phyloP scores from a whole-genome alignment of 1,140 invertebrate species.

The Zophobas morio region DNA sequence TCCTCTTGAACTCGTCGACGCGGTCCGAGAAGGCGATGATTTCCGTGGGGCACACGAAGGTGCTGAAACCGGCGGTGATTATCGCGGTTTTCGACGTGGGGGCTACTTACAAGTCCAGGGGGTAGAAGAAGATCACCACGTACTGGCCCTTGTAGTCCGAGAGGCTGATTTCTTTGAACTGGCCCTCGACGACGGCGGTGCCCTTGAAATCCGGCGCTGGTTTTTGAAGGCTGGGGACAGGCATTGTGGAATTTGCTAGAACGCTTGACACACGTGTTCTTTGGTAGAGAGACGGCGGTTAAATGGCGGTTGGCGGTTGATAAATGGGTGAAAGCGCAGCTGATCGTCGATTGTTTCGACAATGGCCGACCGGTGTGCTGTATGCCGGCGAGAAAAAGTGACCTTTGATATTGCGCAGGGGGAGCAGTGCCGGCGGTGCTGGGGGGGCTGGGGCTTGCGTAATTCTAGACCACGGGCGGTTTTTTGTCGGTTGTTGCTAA shows the following conservation, averaged over 20 bases:
- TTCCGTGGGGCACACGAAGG: constrained; percentile 96
- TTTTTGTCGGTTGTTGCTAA: too few species aligned
- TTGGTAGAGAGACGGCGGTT: too few species aligned
- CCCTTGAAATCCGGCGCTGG: constrained; percentile 91
- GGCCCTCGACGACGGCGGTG: constrained; percentile 92
- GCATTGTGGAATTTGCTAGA: constrained; percentile 62
- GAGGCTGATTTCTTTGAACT: constrained; percentile 92
- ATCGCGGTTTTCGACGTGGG: not conserved
- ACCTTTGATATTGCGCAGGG: too few species aligned
- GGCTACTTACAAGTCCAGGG: constrained; percentile 90
- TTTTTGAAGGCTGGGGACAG: constrained; percentile 81
- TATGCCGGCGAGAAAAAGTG: too few species aligned
- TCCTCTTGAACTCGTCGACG: constrained; percentile 85
- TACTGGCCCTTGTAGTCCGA: constrained; percentile 96
- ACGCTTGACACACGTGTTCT: too few species aligned
- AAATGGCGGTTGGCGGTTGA: too few species aligned
- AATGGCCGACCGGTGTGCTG: too few species aligned
- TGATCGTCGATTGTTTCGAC: too few species aligned
- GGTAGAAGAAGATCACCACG: constrained; percentile 97
- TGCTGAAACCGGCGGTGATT: constrained; percentile 70
- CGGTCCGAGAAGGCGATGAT: constrained; percentile 95
- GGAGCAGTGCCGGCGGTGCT: too few species aligned
- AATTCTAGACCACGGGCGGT: too few species aligned
- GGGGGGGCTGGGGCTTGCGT: too few species aligned
- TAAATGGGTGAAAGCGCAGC: too few species aligned